Evolutionary conservation across 1,140 invertebrate genomes (phyloP).

Genomic region (Monochamus saltuarius): DNA sequence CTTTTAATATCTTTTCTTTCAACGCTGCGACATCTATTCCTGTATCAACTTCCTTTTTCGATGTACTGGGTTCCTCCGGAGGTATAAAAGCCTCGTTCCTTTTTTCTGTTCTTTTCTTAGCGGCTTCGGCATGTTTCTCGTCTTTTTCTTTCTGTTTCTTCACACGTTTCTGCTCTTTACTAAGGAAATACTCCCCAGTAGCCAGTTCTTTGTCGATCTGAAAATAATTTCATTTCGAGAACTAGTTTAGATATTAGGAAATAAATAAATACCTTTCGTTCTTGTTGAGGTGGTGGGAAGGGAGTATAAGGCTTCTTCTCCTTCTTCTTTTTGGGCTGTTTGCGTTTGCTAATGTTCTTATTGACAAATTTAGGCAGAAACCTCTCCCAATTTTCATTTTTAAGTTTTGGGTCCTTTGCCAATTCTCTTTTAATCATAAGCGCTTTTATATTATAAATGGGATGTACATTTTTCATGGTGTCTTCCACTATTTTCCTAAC

Average conservation of each 20-base stretch:
- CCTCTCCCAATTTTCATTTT: slow-evolving; percentile 95
- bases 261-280: slow-evolving; percentile 70
- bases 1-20: slow-evolving; percentile 73
- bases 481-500: slow-evolving; percentile 92
- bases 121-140: slow-evolving; percentile 69
- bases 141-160: slow-evolving; percentile 74
- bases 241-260: too few species aligned
- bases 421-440: slow-evolving; percentile 98
- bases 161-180: slow-evolving; percentile 75
- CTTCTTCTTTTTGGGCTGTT: slow-evolving; percentile 83
- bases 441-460: slow-evolving; percentile 98
- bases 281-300: slow-evolving; percentile 91
- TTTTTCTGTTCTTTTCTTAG: slow-evolving; percentile 72
- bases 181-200: slow-evolving; percentile 96
- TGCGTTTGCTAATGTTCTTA: slow-evolving; percentile 85
- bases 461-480: slow-evolving; percentile 99
- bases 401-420: slow-evolving; percentile 86
- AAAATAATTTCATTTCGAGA: slow-evolving; percentile 24
- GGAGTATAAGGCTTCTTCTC: slow-evolving; percentile 94
- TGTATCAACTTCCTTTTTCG: slow-evolving; percentile 39
- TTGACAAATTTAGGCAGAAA: slow-evolving; percentile 96
- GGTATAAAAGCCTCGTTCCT: slow-evolving; percentile 81
- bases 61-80: slow-evolving; percentile 62
- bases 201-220: slow-evolving; percentile 87
- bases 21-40: slow-evolving; percentile 65